Evolutionary conservation across 2,888 invertebrate genomes (phyloP), one percentile per base, ranked within the genome.

Genomic region (Chrysina gloriosa): DNA sequence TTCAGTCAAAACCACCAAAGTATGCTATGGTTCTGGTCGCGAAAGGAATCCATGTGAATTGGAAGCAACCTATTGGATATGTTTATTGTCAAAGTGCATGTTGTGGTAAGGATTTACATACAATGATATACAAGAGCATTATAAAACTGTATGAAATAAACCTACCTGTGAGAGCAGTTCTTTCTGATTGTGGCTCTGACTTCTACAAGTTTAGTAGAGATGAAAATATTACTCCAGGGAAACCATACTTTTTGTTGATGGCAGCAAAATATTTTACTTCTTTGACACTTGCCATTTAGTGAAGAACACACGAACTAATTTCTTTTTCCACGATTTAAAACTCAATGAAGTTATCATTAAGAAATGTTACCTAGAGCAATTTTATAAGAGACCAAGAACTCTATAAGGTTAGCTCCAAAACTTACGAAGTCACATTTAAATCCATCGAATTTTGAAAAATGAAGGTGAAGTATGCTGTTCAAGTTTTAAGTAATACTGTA

Each of bases 11-110:
- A 21, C 52, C 25, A 5, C 67, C 63, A 9, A 47, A 42, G 23
- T 11, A 31, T 11, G 63, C 47, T 9, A 23, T 47, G 19, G 64
- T 50, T n/a, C 29, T 70, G 7, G 54, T 69, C 67, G 67, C 23
- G 3, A 69, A 42, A 42, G 63, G 69, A 11, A 61, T 69, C 9
- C 5, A 29, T 11, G 47, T 9, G 27, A 47, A 63, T 7, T 69
- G n/a, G 70, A 68, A 70, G 31, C 70, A 70, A 27, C 65, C 68
- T 25, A 7, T 70, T 11, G 68, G 68, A 0, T 70, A n/a, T n/a
- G n/a, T n/a, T n/a, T 65, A 14, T 69, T 70, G 42, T 34, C 48
- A 14, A 5, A 25, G 14, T 45, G 5, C 6, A 45, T 45, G 45
- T 19, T 3, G 14, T 19, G 16, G 16, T 1, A 7, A 45, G 7